Conservation (phyloP, 2,113 vertebrate species). For the Cebus imitator region DNA sequence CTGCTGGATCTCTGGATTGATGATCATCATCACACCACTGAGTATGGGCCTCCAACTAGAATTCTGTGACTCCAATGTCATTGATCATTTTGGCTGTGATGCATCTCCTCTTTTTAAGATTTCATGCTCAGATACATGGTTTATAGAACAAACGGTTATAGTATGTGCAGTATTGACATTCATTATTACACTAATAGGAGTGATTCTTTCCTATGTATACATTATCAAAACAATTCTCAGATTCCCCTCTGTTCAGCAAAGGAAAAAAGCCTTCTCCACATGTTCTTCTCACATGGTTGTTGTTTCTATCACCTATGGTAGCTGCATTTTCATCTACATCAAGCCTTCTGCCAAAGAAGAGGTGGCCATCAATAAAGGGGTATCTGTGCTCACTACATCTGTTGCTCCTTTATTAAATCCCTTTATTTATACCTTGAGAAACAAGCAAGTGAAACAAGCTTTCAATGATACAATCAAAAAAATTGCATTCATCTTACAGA, state of each 20-base stretch:
- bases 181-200: slow-evolving; percentile 37
- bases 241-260: slow-evolving; percentile 37
- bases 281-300: slow-evolving; percentile 70
- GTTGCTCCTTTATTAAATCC: slow-evolving; percentile 57
- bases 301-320: slow-evolving; percentile 59
- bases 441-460: slow-evolving; percentile 63
- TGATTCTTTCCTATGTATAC: slow-evolving; percentile 46
- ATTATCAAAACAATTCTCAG: slow-evolving; percentile 53
- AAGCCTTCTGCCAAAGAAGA: slow-evolving; percentile 60
- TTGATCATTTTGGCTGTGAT: slow-evolving; percentile 58
- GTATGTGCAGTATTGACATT: slow-evolving; percentile 39
- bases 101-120: slow-evolving; percentile 35
- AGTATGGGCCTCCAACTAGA: slow-evolving; percentile 11
- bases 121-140: slow-evolving; percentile 40
- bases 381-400: slow-evolving; percentile 33
- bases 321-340: slow-evolving; percentile 67
- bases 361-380: slow-evolving; percentile 36
- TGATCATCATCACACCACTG: not conserved
- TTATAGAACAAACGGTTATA: slow-evolving; percentile 5
- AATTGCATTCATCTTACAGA: not conserved
- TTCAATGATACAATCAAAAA: slow-evolving; percentile 36
- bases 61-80: slow-evolving; percentile 28
- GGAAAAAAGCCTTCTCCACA: slow-evolving; percentile 63
- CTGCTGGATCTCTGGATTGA: not conserved
- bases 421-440: slow-evolving; percentile 65